A percentile compares a stretch with the other conserved stretches of the same genome.
Evolutionary conservation across 2,797 vertebrate species (phyloP).

Genomic region (Coendou prehensilis): DNA sequence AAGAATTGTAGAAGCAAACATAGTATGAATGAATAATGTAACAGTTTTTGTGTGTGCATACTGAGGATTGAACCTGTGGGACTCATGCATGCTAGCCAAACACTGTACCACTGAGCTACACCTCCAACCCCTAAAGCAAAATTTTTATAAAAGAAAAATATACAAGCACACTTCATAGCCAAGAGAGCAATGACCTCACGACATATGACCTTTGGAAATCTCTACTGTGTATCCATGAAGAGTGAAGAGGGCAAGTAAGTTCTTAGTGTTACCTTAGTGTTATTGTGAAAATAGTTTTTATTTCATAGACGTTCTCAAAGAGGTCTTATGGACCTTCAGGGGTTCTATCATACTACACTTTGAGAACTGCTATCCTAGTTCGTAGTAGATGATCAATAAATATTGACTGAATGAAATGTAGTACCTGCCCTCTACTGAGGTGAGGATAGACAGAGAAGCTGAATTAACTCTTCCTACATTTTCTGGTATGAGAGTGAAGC

Average conservation of each 20-base stretch:
- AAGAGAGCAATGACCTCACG: background rate
- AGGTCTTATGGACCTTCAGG: background rate
- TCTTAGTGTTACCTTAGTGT: background rate
- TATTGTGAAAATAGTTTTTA: conserved; percentile 55
- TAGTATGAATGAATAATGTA: background rate
- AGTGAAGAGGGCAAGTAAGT: background rate
- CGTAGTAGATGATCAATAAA: background rate
- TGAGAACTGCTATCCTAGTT: conserved; percentile 7
- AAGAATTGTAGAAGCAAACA: conserved; percentile 30
- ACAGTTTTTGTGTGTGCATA: background rate
- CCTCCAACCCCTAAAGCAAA: background rate
- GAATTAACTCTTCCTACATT: conserved; percentile 4
- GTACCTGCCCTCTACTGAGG: background rate
- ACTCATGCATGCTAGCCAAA: background rate
- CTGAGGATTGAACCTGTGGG: background rate
- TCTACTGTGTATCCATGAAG: background rate
- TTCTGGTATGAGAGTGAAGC: background rate
- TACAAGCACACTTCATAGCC: background rate
- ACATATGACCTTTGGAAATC: conserved; percentile 11
- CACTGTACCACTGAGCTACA: background rate
- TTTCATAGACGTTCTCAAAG: background rate
- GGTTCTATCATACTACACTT: background rate
- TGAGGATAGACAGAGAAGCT: background rate
- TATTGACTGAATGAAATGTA: background rate
- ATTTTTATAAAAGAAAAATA: background rate